Evolutionary conservation across 2,888 invertebrate genomes (phyloP).

Genomic region (Parasteatoda lunata): DNA sequence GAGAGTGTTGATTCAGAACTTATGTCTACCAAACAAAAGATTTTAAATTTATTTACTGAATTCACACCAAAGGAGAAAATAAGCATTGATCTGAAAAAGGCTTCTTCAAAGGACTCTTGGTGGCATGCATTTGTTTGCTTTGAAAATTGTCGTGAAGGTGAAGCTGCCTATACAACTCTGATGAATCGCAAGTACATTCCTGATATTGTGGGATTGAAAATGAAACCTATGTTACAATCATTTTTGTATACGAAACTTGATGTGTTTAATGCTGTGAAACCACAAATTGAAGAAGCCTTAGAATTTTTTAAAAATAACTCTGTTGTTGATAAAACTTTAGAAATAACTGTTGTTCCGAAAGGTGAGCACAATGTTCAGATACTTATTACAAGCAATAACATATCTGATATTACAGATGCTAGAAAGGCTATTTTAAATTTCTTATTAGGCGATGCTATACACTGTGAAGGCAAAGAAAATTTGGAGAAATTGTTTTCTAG

Average conservation of each 20-base stretch:
- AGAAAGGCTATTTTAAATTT: conserved; percentile 24
- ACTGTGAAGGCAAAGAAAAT: conserved; percentile 7
- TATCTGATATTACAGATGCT: conserved; percentile 46
- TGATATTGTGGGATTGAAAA: neutral
- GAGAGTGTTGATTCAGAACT: conserved; percentile 24
- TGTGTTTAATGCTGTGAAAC: conserved; percentile 46
- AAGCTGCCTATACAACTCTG: conserved; percentile 45
- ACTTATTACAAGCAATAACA: conserved; percentile 45
- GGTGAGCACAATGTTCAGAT: conserved; percentile 17
- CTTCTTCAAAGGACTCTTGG: conserved; percentile 32
- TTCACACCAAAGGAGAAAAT: conserved; percentile 39
- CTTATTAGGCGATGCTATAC: conserved; percentile 49
- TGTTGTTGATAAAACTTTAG: conserved; percentile 13
- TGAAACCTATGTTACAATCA: conserved; percentile 39
- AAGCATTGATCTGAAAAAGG: conserved; percentile 35
- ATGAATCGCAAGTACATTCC: conserved; percentile 17
- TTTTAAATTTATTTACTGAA: conserved; percentile 29
- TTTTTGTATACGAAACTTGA: conserved; percentile 39
- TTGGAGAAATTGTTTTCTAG: conserved; percentile 42
- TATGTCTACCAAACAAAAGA: conserved; percentile 12
- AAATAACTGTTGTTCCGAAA: conserved; percentile 33
- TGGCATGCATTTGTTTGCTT: conserved; percentile 57
- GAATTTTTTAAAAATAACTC: conserved; percentile 40
- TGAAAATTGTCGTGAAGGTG: conserved; percentile 44
- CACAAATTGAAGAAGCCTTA: conserved; percentile 57